phyloP scores from a whole-genome alignment of 2,888 invertebrate genomes.

The Athrips mouffetella region DNA sequence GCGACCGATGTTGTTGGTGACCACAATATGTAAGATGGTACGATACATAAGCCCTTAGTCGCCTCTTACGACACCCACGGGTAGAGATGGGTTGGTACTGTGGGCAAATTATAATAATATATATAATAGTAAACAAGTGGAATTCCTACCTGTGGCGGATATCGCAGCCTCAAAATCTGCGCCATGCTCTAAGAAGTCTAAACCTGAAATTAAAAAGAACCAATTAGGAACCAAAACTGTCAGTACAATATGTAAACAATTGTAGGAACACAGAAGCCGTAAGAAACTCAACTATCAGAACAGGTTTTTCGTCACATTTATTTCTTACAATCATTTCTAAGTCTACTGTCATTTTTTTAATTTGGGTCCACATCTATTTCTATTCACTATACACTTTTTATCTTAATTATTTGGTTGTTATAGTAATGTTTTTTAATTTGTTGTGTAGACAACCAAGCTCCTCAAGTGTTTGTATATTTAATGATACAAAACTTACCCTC shows the following conservation, averaged over 20 bases:
- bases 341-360: constrained; percentile 13
- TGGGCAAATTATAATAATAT: neutral
- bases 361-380: neutral
- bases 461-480: neutral
- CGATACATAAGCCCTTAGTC: too few species aligned
- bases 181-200: constrained; percentile 86
- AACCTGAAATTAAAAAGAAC: constrained; percentile 70
- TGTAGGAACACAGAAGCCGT: too few species aligned
- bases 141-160: constrained; percentile 80
- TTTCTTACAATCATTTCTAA: neutral
- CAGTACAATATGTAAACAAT: too few species aligned
- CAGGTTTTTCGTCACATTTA: constrained; percentile 23
- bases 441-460: too few species aligned
- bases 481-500: constrained; percentile 18
- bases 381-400: too few species aligned
- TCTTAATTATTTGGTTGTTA: too few species aligned
- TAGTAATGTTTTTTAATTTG: too few species aligned
- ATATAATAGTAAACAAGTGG: neutral
- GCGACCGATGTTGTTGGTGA: too few species aligned
- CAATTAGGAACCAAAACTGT: constrained; percentile 37
- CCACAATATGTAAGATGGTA: too few species aligned
- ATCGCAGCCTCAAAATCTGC: constrained; percentile 86
- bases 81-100: too few species aligned
- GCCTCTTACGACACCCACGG: too few species aligned
- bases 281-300: constrained; percentile 42